Percentiles rank a stretch among this genome's conserved stretches.
These are phyloP conservation scores for Simalia tracyae DNA, from an alignment of 2,797 vertebrate species.

Conservation along the genomic window DNA sequence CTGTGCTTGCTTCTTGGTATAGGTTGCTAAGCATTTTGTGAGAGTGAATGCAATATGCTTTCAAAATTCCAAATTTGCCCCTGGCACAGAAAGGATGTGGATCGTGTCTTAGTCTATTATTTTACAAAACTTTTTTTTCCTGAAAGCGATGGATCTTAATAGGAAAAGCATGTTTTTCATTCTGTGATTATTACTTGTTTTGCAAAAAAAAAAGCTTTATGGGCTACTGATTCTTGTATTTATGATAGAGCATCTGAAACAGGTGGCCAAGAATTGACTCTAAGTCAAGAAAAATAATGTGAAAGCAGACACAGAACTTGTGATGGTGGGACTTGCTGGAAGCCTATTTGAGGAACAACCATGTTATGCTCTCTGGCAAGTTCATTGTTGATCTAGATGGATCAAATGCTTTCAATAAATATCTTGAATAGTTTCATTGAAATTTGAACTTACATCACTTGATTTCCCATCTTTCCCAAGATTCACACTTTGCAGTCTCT, in stretches of 20 bases:
- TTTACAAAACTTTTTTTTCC: neutral
- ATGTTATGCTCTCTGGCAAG: neutral
- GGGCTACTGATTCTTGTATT: neutral
- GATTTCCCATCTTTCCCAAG: neutral
- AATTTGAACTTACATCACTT: constrained; percentile 1
- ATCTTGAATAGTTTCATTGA: neutral
- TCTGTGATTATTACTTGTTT: neutral
- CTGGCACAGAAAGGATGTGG: neutral
- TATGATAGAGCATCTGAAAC: neutral
- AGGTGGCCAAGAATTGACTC: neutral
- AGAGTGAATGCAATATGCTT: neutral
- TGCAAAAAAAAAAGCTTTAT: neutral
- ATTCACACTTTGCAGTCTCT: neutral
- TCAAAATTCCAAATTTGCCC: neutral
- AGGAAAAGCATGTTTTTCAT: neutral
- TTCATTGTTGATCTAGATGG: neutral
- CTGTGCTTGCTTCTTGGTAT: neutral
- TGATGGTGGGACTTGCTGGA: neutral
- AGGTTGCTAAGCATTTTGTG: neutral
- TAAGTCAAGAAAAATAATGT: neutral
- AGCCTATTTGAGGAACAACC: neutral
- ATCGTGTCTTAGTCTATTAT: neutral
- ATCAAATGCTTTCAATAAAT: neutral
- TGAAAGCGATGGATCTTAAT: neutral
- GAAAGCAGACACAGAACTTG: neutral